A percentile compares a stretch with the other conserved stretches of the same genome.
Evolutionary conservation across 2,888 invertebrate genomes (phyloP).

Genomic region (Heliconius cydno): DNA sequence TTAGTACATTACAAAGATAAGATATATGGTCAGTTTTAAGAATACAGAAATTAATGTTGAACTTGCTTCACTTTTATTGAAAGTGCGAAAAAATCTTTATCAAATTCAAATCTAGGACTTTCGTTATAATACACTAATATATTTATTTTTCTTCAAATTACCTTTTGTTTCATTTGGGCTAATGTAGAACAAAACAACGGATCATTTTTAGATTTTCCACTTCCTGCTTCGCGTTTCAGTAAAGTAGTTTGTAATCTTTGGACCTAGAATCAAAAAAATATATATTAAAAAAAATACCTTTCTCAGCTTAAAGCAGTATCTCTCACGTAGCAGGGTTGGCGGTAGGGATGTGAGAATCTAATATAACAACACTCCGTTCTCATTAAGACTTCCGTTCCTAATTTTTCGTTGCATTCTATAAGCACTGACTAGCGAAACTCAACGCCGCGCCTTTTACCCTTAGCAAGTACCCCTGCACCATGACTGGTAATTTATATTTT

Average conservation of each 20-base stretch:
- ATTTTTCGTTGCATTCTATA: too few relatives aligned
- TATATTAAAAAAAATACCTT: not conserved
- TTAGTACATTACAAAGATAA: not conserved
- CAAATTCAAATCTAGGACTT: not conserved
- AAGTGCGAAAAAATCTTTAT: not conserved
- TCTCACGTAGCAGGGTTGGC: too few relatives aligned
- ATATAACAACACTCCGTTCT: too few relatives aligned
- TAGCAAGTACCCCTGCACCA: too few relatives aligned
- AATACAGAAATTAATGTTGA: not conserved
- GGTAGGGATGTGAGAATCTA: too few relatives aligned
- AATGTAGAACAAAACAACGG: conserved; percentile 78
- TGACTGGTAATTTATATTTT: too few relatives aligned
- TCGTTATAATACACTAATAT: not conserved
- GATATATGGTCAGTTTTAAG: not conserved
- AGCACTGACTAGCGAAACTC: too few relatives aligned
- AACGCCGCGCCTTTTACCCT: too few relatives aligned
- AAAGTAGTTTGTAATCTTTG: conserved; percentile 83
- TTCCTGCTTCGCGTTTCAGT: conserved; percentile 62
- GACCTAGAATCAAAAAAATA: conserved; percentile 81
- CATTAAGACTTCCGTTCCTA: too few relatives aligned
- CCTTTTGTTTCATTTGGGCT: conserved; percentile 83
- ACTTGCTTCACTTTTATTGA: too few relatives aligned
- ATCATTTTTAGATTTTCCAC: conserved; percentile 62
- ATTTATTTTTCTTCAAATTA: conserved; percentile 49
- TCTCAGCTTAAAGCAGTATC: not conserved